Evolutionary conservation across 2,113 vertebrate species (phyloP), one percentile per base, ranked within the genome.

Genomic region (Amia ocellicauda): DNA sequence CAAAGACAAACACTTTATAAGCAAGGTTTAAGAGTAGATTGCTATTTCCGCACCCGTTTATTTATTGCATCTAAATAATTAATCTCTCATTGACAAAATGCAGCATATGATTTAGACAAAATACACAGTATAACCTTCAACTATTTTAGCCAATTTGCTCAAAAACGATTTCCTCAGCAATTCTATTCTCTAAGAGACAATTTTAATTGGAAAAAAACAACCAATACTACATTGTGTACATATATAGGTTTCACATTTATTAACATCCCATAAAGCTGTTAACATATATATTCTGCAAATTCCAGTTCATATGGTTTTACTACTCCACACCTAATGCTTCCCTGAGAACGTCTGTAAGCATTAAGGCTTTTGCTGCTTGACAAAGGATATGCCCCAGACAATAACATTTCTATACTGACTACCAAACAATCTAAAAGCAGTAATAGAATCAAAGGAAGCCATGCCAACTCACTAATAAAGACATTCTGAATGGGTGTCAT

Each of bases 301-400:
- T 24, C 4, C 13, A 16, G 9, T 13, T 26, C 13, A 8, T 5
- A 24, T 11, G 14, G 20, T 14, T 26, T 23, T 54, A 26, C 11
- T 24, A 54, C 14, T 14, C 1, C 23, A 4, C 3, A 20, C 52
- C 23, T 9, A 58, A 23, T 20, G 56, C 9, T 16, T 58, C 55
- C 27, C 28, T 58, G 55, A 58, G 29, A 9, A 20, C 7, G 22
- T 19, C n/a, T 58, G n/a, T 1, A 10, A 36, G 11, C 31, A 36
- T 36, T 36, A 36, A 36, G 11, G 31, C 31, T 36, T 11, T 31
- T 20, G 29, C 17, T 13, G 17, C 31, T 22, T 29, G 31, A 58
- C 13, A 41, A 58, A 58, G 56, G 56, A 58, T 58, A 58, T 19
- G 31, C 28, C n/a, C 20, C 58, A 60, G 41, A 60, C 31, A 60